Percentiles rank a stretch among this genome's conserved stretches.
These are phyloP conservation scores for Meganola albula DNA, from an alignment of 2,888 invertebrate genomes.

Conservation along the genomic window DNA sequence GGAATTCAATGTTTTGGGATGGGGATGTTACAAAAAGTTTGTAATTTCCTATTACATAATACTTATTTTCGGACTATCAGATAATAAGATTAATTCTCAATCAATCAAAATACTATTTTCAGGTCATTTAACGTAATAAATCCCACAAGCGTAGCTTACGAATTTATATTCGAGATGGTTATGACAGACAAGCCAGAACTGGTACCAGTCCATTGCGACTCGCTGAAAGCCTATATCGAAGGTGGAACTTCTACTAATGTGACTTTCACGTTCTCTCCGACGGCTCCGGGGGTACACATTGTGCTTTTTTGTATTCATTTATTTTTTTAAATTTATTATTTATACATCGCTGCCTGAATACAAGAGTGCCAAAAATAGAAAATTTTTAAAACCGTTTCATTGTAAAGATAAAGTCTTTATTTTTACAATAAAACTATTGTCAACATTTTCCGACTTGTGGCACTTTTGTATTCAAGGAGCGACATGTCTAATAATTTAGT, in stretches of 20 bases:
- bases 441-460: too few species aligned
- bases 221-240: slow-evolving; percentile 76
- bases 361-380: too few species aligned
- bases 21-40: slow-evolving; percentile 76
- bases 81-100: background rate
- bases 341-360: too few species aligned
- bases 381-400: too few species aligned
- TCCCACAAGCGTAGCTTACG: slow-evolving; percentile 79
- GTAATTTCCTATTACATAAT: slow-evolving; percentile 6
- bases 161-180: slow-evolving; percentile 76
- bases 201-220: slow-evolving; percentile 78
- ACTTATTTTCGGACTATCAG: background rate
- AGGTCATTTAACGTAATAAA: slow-evolving; percentile 82
- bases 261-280: slow-evolving; percentile 81
- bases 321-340: too few species aligned
- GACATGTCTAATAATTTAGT: too few species aligned
- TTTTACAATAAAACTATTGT: too few species aligned
- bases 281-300: slow-evolving; percentile 69
- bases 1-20: slow-evolving; percentile 81
- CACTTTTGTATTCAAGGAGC: too few species aligned
- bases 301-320: too few species aligned
- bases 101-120: slow-evolving; percentile 23
- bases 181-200: slow-evolving; percentile 59
- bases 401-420: too few species aligned
- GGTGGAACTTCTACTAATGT: slow-evolving; percentile 78